Base-by-base conservation (phyloP, 2,113 vertebrate species). In the Tetrax tetrax region DNA sequence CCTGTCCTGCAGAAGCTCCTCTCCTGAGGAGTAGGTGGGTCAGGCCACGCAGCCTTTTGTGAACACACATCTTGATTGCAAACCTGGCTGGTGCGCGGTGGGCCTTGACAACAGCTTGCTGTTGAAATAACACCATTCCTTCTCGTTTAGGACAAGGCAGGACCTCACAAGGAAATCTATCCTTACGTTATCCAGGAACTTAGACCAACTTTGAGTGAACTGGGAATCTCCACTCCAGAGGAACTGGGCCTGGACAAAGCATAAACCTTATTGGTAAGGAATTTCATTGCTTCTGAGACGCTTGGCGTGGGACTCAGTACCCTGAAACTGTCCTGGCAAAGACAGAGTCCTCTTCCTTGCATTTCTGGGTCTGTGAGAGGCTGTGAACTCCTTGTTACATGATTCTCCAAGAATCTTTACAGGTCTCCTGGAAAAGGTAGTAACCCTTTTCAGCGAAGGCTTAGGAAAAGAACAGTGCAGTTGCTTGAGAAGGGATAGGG, bases 151-250 rank as follows among this genome's bases (percentile, higher is more conserved):
- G 98, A 99, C 94, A 99, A 99, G 98, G 98, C 99, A 71, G 99
- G 99, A 59, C 98, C 98, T 95, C 98, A 99, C 98, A 99, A 99
- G 98, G 99, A 99, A 29, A 99, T 99, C 96, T 99, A 99, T 74
- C 99, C 99, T 22, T 99, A 99, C 54, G 97, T 99, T 91, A 99
- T 99, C 96, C 99, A 99, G 93, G 99, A 99, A 95, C 98, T 99
- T 95, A 98, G 98, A 94, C 99, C 99, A 92, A 99, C 99, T 89
- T 98, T 99, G 92, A 94, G 98, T 96, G 99, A 99, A 98, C 97
- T 99, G 72, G 99, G 99, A 93, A 99, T 99, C 97, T 99, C 99
- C 75, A 99, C 99, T 96, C 99, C 99, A 94, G 99, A 99, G 93
- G 99, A 99, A 80, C 97, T 99, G 68, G 99, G 99, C 85, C 98